Base-by-base conservation (phyloP, 1,140 invertebrate genomes). In the Zaprionus ornatus region DNA sequence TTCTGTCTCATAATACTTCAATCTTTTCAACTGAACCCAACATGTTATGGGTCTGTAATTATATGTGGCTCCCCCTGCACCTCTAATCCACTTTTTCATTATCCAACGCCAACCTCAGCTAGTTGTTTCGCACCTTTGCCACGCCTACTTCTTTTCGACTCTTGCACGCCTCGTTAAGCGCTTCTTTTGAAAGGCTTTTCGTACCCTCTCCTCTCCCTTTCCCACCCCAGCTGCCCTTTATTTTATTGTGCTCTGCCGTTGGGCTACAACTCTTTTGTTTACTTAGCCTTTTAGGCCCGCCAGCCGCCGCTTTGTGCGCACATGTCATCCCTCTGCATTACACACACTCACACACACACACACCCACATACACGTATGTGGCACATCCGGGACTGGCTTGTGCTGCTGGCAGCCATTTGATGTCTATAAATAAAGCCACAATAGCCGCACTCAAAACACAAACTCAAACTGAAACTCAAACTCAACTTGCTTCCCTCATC, bases 371-470 rank as follows among this genome's bases (percentile, higher is more conserved):
- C 29, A 32, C 29, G 10, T 9, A 42, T 68, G 63, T 65, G 55
- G 79, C 69, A 82, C 80, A 82, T 82, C 56, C 37, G 40, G 63
- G 21, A 42, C 40, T 17, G 63, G 35, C 52, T 77, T 61, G 60
- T 74, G 66, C 66, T 64, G 27, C 60, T 70, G 80, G 80, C 80
- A 79, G 67, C 80, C 81, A 83, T 83, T 83, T 79, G 77, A 83
- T 77, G 81, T 83, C 81, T 83, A 83, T 83, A 83, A 83, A 83
- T 83, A 83, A 83, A 77, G 71, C 75, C 78, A 83, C 81, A 83
- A 83, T 83, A 74, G 73, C 42, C 37, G 64, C 69, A 66, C 64
- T 66, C 64, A 23, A 66, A 66, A 66, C 35, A 66, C 35, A 57
- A 66, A 29, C 27, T 35, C 27, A 35, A 57, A 57, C 55, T 21